Base-by-base conservation (phyloP, 2,888 invertebrate species). In the Adineta ricciae region DNA sequence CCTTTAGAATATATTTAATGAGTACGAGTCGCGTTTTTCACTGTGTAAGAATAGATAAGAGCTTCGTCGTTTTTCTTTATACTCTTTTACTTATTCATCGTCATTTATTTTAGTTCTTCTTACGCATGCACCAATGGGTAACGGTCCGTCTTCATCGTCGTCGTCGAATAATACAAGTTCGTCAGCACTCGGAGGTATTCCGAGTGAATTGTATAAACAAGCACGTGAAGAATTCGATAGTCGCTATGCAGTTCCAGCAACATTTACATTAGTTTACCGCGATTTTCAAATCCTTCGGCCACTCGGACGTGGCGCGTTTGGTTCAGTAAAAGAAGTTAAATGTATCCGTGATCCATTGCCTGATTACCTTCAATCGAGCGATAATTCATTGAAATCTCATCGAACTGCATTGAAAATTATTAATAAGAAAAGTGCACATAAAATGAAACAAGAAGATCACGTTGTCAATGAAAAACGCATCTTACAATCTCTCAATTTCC, bases 391-490 rank as follows among this genome's bases (percentile, higher is more conserved):
- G n/a, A 72, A n/a, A 36, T 49, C 85, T 21, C 27, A 84, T 36
- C 83, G 84, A 36, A 38, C 73, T 54, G 85, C 85, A 54, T 36
- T 85, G 36, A 85, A 85, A 73, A 85, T 85, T 54, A 52, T 85
- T 32, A 85, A 85, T 54, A 85, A 85, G 32, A 83, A 78, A 84
- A 85, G 83, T 56, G 83, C 83, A n/a, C 73, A 83, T 46, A 85
- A 85, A 73, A 85, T 85, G 85, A 85, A 85, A 82, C 85, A 85
- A 85, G 84, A 83, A 50, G 85, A 85, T 38, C 85, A 85, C 54
- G 83, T 83, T 24, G 36, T 85, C 9, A 85, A 85, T 73, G 85
- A 85, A 84, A 85, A 85, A 64, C 73, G 82, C 41, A 85, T 85
- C 32, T 52, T 85, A 36, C 41, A 54, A 54, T 50, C 85, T 56